Percentiles rank a stretch among this genome's conserved stretches.
Evolutionary conservation across 2,113 vertebrate genomes (phyloP).

Genomic region (Cyprinodon variegatus): DNA sequence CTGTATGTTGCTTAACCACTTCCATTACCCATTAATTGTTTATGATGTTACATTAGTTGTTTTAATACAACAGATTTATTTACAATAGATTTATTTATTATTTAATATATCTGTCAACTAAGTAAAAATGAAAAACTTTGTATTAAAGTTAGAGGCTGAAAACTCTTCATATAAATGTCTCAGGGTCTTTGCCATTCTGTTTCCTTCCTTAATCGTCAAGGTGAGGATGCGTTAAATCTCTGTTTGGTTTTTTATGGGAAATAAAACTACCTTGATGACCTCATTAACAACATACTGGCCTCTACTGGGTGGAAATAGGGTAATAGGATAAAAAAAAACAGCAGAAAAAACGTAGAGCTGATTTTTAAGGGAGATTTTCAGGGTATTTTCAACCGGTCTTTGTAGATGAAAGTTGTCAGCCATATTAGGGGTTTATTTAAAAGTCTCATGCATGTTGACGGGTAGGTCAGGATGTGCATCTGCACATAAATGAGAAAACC

Average conservation of each 20-base stretch:
- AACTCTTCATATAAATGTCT: constrained; percentile 5
- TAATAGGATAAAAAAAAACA: constrained; percentile 17
- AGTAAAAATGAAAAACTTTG: no score
- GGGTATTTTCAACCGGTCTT: constrained; percentile 29
- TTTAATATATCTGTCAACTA: no score
- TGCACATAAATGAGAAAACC: constrained; percentile 24
- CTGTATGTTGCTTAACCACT: no score
- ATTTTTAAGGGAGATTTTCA: constrained; percentile 3
- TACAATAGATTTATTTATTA: no score
- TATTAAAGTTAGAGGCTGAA: no score
- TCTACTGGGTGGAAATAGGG: constrained; percentile 56
- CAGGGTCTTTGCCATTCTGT: background rate
- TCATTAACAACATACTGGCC: constrained; percentile 67
- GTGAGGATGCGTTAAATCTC: constrained; percentile 25
- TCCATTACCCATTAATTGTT: no score
- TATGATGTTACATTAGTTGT: no score
- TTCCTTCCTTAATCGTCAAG: constrained; percentile 25
- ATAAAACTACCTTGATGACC: constrained; percentile 41
- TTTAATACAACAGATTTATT: no score
- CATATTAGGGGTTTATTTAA: constrained; percentile 23
- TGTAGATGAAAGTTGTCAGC: constrained; percentile 47
- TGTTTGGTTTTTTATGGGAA: constrained; percentile 17
- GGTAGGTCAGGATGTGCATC: constrained; percentile 16
- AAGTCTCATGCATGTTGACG: constrained; percentile 34
- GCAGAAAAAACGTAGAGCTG: constrained; percentile 2